A percentile compares a stretch with the other conserved stretches of the same genome.
Evolutionary conservation across 2,888 invertebrate genomes (phyloP).

Genomic region (Nasonovia ribisnigri): DNA sequence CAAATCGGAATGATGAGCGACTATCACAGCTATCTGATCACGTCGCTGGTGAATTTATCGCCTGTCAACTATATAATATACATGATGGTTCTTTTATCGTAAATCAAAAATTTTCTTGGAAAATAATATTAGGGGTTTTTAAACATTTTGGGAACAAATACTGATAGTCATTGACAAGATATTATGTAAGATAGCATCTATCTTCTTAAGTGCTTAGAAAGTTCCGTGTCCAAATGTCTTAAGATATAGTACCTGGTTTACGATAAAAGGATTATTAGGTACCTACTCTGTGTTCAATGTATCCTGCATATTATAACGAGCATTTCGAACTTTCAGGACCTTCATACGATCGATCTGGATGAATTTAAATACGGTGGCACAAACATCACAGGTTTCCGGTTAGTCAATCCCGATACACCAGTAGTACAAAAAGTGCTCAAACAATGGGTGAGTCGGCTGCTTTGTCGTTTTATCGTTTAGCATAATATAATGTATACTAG

Average conservation of each 20-base stretch:
- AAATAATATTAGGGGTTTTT: not conserved
- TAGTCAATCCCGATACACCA: conserved; percentile 87
- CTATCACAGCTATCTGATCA: conserved; percentile 93
- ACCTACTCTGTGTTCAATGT: not conserved
- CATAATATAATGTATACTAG: not conserved
- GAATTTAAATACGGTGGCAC: conserved; percentile 96
- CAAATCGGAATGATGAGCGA: conserved; percentile 98
- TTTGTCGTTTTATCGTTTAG: not conserved
- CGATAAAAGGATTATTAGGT: not conserved
- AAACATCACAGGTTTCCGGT: conserved; percentile 92
- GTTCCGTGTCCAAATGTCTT: not conserved
- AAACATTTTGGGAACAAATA: not conserved
- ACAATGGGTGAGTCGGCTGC: conserved; percentile 78
- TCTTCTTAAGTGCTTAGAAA: not conserved
- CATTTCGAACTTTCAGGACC: conserved; percentile 75
- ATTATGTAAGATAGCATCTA: not conserved
- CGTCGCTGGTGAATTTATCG: conserved; percentile 80
- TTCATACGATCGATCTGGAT: conserved; percentile 91
- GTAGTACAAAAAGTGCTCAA: conserved; percentile 83
- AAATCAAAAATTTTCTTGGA: not conserved
- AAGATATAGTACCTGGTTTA: not conserved
- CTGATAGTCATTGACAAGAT: not conserved
- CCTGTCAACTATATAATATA: not conserved
- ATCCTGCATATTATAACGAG: not conserved
- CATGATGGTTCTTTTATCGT: not conserved